phyloP scores from a whole-genome alignment of 2,797 vertebrate species.

The Urophycis tenuis region DNA sequence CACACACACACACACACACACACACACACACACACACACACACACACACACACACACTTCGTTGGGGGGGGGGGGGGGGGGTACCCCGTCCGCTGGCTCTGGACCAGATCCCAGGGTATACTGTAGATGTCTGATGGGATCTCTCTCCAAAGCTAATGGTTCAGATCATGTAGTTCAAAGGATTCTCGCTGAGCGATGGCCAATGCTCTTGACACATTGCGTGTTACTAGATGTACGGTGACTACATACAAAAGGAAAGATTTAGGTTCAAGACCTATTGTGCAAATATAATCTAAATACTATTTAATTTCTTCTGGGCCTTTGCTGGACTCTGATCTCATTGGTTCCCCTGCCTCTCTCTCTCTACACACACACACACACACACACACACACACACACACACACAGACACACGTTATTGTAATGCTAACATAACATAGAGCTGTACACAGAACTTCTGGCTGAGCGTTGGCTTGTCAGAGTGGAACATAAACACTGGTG shows the following conservation, averaged over 20 bases:
- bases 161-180: not conserved
- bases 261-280: not conserved
- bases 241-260: not conserved
- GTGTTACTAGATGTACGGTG: not conserved
- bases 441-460: not conserved
- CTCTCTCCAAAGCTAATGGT: not conserved
- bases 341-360: not conserved
- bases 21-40: conserved; percentile 20
- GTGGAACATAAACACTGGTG: not conserved
- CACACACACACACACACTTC: conserved; percentile 23
- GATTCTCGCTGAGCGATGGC: not conserved
- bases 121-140: conserved; percentile 16
- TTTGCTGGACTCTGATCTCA: not conserved
- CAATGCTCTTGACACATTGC: not conserved
- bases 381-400: too few species aligned
- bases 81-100: conserved; percentile 45
- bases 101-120: conserved; percentile 27
- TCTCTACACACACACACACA: not conserved
- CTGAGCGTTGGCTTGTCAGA: not conserved
- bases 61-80: conserved; percentile 40
- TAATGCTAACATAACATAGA: not conserved
- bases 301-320: too few species aligned
- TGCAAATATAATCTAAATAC: not conserved
- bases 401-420: not conserved
- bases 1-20: conserved; percentile 19